Conservation (phyloP, 2,797 vertebrate species). For the Muscicapa striata region DNA sequence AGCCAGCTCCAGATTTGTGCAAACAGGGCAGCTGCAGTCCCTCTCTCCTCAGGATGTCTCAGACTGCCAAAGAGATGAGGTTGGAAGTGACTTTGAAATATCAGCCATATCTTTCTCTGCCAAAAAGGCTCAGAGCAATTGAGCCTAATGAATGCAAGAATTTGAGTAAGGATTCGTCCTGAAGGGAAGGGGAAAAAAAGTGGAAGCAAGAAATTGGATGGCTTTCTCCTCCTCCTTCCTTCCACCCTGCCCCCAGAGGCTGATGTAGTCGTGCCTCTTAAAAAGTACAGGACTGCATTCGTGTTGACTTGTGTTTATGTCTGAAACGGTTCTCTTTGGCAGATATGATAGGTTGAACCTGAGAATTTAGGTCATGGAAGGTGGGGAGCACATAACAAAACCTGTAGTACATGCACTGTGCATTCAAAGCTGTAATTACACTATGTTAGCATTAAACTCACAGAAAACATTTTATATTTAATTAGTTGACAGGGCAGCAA, state of each 20-base stretch:
- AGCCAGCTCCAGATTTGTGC: background rate
- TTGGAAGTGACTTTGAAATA: background rate
- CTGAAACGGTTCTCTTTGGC: background rate
- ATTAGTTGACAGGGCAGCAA: conserved; percentile 70
- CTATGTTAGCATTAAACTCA: conserved; percentile 60
- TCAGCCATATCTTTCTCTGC: background rate
- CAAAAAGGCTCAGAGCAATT: background rate
- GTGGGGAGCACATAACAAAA: background rate
- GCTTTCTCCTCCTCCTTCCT: background rate
- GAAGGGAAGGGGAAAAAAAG: background rate
- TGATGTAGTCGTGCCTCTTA: background rate
- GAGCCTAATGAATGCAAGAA: background rate
- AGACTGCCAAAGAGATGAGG: background rate
- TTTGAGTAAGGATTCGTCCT: background rate
- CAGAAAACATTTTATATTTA: conserved; percentile 67
- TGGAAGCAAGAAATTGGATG: background rate
- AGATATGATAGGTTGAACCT: background rate
- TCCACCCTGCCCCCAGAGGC: background rate
- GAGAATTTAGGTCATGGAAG: conserved; percentile 23
- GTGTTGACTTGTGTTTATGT: background rate
- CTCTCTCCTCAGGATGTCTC: background rate
- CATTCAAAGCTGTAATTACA: conserved; percentile 70
- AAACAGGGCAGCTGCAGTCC: background rate
- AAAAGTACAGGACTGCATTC: background rate
- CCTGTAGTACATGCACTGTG: background rate